phyloP scores from a whole-genome alignment of 2,797 vertebrate species.

The Pristis pectinata region DNA sequence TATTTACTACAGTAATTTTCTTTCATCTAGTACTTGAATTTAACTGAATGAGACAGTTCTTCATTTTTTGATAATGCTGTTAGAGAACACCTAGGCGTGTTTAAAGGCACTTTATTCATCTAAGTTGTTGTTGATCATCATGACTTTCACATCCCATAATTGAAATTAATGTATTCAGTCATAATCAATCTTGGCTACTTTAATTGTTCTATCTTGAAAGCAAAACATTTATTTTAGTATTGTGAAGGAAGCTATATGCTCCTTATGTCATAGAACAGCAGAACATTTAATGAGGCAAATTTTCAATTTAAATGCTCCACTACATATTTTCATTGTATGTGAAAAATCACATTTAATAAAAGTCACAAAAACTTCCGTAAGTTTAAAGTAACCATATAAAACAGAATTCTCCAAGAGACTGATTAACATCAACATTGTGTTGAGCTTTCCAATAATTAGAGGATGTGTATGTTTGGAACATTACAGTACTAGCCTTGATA shows the following conservation, averaged over 20 bases:
- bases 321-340: conserved; percentile 74
- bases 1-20: background rate
- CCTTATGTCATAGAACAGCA: conserved; percentile 58
- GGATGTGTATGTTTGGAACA: conserved; percentile 68
- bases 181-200: background rate
- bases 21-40: background rate
- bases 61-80: background rate
- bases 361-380: conserved; percentile 76
- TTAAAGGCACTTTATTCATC: background rate
- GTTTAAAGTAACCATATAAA: conserved; percentile 83
- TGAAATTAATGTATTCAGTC: background rate
- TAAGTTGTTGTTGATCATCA: background rate
- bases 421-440: conserved; percentile 85
- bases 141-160: background rate
- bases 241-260: background rate
- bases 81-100: background rate
- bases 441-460: conserved; percentile 81
- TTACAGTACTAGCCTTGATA: conserved; percentile 72
- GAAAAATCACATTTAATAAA: conserved; percentile 96
- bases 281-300: conserved; percentile 87
- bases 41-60: background rate
- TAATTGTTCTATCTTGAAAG: background rate
- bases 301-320: conserved; percentile 86
- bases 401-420: conserved; percentile 87
- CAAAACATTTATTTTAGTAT: background rate